Conservation (phyloP, 2,797 vertebrate species). For the Acanthornis magna region DNA sequence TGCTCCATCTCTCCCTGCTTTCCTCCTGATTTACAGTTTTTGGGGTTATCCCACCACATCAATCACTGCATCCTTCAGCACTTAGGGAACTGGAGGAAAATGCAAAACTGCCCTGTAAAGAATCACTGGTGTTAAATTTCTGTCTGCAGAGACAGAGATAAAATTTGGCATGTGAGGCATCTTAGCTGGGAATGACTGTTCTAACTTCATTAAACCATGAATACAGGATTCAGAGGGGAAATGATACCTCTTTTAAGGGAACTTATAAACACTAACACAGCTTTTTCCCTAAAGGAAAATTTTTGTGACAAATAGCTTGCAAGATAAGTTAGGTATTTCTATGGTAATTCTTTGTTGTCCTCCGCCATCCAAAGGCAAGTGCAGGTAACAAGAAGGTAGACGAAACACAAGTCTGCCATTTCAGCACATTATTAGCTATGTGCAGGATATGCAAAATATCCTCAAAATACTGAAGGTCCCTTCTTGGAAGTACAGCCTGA, state of each 20-base stretch:
- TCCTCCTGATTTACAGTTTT: not conserved
- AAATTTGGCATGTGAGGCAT: not conserved
- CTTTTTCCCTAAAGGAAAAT: not conserved
- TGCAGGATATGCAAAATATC: not conserved
- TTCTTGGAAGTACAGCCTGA: not conserved
- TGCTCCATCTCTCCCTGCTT: not conserved
- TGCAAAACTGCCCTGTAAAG: not conserved
- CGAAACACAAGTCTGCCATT: conserved; percentile 29
- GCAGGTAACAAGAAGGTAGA: not conserved
- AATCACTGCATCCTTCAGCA: not conserved
- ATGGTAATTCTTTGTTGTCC: conserved; percentile 23
- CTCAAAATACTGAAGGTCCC: not conserved
- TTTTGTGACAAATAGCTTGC: not conserved
- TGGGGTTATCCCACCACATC: not conserved
- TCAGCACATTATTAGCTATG: not conserved
- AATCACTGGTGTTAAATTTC: not conserved
- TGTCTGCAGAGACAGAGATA: not conserved
- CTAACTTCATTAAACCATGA: conserved; percentile 12
- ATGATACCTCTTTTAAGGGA: not conserved
- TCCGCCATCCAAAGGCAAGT: not conserved
- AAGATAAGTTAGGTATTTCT: conserved; percentile 24
- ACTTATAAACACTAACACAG: not conserved
- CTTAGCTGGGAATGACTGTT: not conserved
- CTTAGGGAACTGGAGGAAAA: not conserved
- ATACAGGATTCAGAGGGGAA: conserved; percentile 10